Percentiles rank a stretch among this genome's conserved stretches.
phyloP scores from a whole-genome alignment of 1,140 invertebrate species.

The Aphidius ervi region DNA sequence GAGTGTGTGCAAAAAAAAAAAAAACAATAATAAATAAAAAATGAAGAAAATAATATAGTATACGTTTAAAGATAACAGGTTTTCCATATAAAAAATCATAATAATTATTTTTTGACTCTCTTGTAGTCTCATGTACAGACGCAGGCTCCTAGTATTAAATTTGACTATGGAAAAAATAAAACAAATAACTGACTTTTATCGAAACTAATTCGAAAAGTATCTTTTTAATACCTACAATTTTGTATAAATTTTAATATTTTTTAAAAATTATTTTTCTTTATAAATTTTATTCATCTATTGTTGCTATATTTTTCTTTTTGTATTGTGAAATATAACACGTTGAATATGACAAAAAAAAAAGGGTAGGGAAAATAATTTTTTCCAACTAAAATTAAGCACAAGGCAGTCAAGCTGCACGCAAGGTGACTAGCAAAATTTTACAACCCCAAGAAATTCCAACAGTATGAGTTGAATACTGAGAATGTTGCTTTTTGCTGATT shows the following conservation, averaged over 20 bases:
- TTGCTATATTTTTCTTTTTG: neutral
- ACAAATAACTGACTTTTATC: too few species aligned
- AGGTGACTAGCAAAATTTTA: conserved; percentile 17
- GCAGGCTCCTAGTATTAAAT: too few species aligned
- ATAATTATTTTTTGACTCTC: too few species aligned
- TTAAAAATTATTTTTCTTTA: neutral
- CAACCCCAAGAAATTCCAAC: conserved; percentile 5
- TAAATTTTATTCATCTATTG: conserved; percentile 1
- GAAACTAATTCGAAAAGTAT: too few species aligned
- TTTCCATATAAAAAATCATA: neutral
- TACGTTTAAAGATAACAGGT: neutral
- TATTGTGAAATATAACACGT: neutral
- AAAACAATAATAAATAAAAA: neutral
- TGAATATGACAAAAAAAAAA: neutral
- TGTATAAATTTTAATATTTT: neutral
- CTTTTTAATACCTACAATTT: too few species aligned
- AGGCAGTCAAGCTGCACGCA: neutral
- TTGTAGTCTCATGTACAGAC: too few species aligned
- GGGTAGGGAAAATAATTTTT: neutral
- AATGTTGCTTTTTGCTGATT: too few species aligned
- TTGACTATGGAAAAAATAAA: too few species aligned
- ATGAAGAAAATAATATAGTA: neutral
- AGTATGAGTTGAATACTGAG: neutral
- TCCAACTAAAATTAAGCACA: neutral
- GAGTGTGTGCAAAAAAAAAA: neutral